Conservation (phyloP, 1,140 invertebrate species). For the Penaeus japonicus region DNA sequence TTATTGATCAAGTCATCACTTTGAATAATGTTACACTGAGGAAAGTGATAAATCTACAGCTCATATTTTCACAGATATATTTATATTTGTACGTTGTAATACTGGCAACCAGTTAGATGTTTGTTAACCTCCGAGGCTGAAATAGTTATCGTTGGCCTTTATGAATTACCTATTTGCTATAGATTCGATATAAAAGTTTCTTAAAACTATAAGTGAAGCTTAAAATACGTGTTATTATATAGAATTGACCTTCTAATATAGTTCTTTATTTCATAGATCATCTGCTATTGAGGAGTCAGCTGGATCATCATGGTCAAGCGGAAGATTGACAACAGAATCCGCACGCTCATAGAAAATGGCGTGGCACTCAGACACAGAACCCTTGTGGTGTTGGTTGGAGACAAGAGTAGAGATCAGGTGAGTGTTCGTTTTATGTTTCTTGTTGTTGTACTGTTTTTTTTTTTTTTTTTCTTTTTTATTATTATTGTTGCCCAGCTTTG, state of each 20-base stretch:
- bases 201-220: no score
- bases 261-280: background rate
- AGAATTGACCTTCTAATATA: background rate
- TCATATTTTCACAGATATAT: no score
- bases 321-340: conserved; percentile 96
- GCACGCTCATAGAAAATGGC: conserved; percentile 97
- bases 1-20: no score
- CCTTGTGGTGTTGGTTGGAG: conserved; percentile 94
- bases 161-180: no score
- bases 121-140: no score
- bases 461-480: conserved; percentile 6
- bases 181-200: no score
- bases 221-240: no score
- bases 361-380: conserved; percentile 85
- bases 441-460: conserved; percentile 26
- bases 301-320: conserved; percentile 31
- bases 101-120: no score
- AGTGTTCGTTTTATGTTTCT: conserved; percentile 39
- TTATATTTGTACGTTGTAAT: background rate
- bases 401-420: conserved; percentile 96
- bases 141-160: no score
- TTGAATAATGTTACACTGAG: no score
- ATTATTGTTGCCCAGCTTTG: background rate
- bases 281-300: background rate
- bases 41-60: no score